A percentile compares a stretch with the other conserved stretches of the same genome.
Conservation (phyloP, 2,888 invertebrate genomes). For the Hesperia comma region DNA sequence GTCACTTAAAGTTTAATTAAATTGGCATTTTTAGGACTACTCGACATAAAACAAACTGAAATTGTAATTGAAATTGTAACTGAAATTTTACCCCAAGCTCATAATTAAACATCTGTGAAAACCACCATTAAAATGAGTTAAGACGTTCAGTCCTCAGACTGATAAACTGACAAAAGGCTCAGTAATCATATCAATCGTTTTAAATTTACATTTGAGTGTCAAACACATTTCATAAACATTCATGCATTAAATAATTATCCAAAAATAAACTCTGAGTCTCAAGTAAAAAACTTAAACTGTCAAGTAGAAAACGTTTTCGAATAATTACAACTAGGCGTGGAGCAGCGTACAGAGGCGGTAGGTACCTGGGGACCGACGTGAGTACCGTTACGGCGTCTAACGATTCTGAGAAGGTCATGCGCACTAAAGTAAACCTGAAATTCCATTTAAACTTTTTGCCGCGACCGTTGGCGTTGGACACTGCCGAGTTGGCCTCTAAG, state of each 20-base stretch:
- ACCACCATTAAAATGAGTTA: too few species aligned
- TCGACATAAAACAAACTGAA: too few species aligned
- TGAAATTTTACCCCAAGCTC: too few species aligned
- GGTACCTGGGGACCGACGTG: conserved; percentile 54
- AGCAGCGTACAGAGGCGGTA: conserved; percentile 53
- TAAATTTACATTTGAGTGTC: too few species aligned
- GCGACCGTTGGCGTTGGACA: conserved; percentile 47
- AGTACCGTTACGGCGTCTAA: conserved; percentile 77
- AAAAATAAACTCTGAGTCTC: background rate
- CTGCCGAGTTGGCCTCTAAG: conserved; percentile 43
- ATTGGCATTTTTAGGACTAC: too few species aligned
- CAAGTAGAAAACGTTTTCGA: conserved; percentile 15
- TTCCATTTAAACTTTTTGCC: conserved; percentile 73
- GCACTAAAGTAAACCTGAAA: conserved; percentile 71
- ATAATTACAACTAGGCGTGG: conserved; percentile 33
- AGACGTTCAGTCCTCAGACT: too few species aligned
- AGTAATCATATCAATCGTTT: too few species aligned
- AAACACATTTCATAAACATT: too few species aligned
- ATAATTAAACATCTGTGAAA: too few species aligned
- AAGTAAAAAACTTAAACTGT: conserved; percentile 9
- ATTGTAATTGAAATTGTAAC: too few species aligned
- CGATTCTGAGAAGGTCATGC: conserved; percentile 81
- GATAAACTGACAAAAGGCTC: too few species aligned
- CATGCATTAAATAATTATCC: background rate
- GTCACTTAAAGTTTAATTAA: too few species aligned